A percentile compares a stretch with the other conserved stretches of the same genome.
phyloP scores from a whole-genome alignment of 2,113 vertebrate genomes.

The Chlorocebus sabaeus region DNA sequence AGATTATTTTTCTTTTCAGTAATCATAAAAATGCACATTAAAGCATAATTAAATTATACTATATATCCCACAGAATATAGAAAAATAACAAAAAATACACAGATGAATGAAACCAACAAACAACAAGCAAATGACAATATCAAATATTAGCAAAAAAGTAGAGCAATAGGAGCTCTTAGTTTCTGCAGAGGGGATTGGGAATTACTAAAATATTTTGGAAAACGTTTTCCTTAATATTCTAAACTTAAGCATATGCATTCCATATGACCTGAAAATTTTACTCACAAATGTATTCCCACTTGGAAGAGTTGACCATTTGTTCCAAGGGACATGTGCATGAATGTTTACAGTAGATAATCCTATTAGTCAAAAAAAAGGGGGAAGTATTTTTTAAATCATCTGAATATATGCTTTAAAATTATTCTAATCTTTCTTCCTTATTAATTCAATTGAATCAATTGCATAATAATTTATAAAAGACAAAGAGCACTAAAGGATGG shows the following conservation, averaged over 20 bases:
- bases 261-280: not conserved
- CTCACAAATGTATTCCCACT: not conserved
- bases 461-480: not conserved
- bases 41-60: not conserved
- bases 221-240: not conserved
- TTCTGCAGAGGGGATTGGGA: not conserved
- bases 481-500: not conserved
- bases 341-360: not conserved
- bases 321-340: not conserved
- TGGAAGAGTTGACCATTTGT: not conserved
- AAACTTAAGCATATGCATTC: not conserved
- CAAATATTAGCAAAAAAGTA: not conserved
- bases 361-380: not conserved
- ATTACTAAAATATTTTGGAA: not conserved
- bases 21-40: not conserved
- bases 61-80: not conserved
- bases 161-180: not conserved
- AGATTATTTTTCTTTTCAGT: not conserved
- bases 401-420: not conserved
- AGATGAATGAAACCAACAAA: not conserved
- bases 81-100: not conserved
- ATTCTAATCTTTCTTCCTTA: not conserved
- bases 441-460: not conserved
- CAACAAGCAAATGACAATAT: not conserved
- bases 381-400: not conserved